Evolutionary conservation across 2,113 vertebrate species (phyloP).

Genomic region (Astur gentilis): DNA sequence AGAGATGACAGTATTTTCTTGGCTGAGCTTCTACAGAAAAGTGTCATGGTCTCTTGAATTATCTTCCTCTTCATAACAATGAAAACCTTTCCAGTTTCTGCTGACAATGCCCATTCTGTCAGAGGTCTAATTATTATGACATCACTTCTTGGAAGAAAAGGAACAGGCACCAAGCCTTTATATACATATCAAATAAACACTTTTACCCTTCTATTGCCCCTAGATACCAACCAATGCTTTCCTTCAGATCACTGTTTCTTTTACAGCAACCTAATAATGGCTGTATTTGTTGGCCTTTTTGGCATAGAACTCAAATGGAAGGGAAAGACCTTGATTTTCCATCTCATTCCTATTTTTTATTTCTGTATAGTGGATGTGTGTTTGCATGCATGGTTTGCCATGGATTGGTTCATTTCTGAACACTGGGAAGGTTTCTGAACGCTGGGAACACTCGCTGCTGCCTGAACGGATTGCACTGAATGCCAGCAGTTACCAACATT

Average conservation of each 20-base stretch:
- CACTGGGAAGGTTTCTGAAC: neutral
- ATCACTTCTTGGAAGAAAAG: neutral
- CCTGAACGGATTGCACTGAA: neutral
- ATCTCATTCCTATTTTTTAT: neutral
- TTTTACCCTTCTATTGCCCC: neutral
- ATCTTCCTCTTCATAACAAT: neutral
- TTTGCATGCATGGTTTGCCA: neutral
- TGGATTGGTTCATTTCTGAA: neutral
- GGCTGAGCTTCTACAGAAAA: neutral
- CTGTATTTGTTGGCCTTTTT: neutral
- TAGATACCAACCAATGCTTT: neutral
- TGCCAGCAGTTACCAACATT: neutral
- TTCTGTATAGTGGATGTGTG: neutral
- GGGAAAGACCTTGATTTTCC: neutral
- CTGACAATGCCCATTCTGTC: neutral
- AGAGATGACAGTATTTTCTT: neutral
- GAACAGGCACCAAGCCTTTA: neutral
- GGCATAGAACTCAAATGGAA: neutral
- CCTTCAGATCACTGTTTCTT: neutral
- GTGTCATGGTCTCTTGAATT: neutral
- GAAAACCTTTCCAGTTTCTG: neutral
- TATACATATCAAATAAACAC: neutral
- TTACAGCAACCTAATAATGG: neutral
- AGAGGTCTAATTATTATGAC: conserved; percentile 21
- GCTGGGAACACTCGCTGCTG: neutral